Conservation (phyloP, 92 coral and sea anemone genomes). For the Phenganax stokvisi region DNA sequence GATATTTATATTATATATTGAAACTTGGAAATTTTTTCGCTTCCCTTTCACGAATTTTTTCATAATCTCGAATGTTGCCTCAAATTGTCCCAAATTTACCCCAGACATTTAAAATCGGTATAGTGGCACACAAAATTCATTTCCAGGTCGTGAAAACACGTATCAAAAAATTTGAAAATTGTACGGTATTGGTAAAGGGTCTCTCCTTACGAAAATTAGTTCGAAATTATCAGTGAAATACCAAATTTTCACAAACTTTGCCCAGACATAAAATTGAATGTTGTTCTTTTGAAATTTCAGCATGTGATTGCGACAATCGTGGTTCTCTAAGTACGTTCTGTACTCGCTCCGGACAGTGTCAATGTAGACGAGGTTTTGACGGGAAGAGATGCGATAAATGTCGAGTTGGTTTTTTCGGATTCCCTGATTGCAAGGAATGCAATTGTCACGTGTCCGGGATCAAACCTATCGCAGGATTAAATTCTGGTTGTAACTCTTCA, state of each 20-base stretch:
- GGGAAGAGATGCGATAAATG: conserved; percentile 82
- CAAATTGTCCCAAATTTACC: too few relatives aligned
- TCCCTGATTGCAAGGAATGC: conserved; percentile 80
- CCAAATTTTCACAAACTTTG: too few relatives aligned
- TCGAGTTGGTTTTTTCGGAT: conserved; percentile 78
- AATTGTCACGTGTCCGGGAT: conserved; percentile 87
- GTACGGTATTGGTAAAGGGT: too few relatives aligned
- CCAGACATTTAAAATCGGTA: too few relatives aligned
- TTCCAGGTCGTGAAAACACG: too few relatives aligned
- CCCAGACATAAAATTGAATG: too few relatives aligned
- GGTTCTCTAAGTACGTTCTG: conserved; percentile 91
- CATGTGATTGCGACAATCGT: conserved; percentile 66
- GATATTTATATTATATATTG: background rate
- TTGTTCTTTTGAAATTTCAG: conserved; percentile 38
- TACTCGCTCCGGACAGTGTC: conserved; percentile 81
- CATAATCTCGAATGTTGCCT: too few relatives aligned
- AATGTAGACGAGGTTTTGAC: conserved; percentile 68
- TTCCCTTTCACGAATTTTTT: too few relatives aligned
- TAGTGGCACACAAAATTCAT: too few relatives aligned
- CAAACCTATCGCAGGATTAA: conserved; percentile 57
- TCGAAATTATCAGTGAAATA: too few relatives aligned
- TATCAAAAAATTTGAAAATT: too few relatives aligned
- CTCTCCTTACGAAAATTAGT: too few relatives aligned
- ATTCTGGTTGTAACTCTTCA: conserved; percentile 34
- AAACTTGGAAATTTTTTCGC: background rate